Base-by-base conservation (phyloP, 2,888 invertebrate species). In the Caprella mutica region DNA sequence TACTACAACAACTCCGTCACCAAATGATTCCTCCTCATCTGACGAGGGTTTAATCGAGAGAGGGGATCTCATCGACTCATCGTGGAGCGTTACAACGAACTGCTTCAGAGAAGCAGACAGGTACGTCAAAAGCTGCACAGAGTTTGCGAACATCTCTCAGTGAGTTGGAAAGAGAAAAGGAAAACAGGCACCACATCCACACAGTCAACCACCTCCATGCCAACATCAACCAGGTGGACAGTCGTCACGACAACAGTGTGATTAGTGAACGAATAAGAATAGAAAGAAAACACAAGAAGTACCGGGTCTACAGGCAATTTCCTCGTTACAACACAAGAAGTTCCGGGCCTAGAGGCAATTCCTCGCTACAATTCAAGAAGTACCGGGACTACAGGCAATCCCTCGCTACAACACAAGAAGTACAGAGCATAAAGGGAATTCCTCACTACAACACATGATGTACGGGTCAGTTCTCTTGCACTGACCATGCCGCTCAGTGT, bases 61-160 rank as follows among this genome's bases (percentile, higher is more conserved):
- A 29, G 48, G 30, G 48, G 48, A 48, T n/a, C 29, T 30, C 14
- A n/a, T n/a, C n/a, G n/a, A n/a, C n/a, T n/a, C n/a, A 27, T 48
- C 14, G 9, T 48, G 5, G 48, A 48, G 19, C 48, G 30, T 8
- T 48, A 48, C 19, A 30, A 48, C n/a, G 48, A 48, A 17, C n/a
- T 48, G 27, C 48, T 48, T 8, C 29, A 48, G n/a, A 21, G 48
- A n/a, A 48, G 48, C 19, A 27, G 30, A 14, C 27, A 19, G 5
- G 21, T 48, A 12, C 27, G 48, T n/a, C 29, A 48, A 9, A 48
- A 30, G n/a, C 48, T 48, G n/a, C n/a, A 9, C 14, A 21, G 6
- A 30, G 19, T 5, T 8, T 48, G 19, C 48, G 48, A 24, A 48
- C 48, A n/a, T 30, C 48, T 5, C 17, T 48, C n/a, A 17, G 29